These are phyloP conservation scores for Pinctada fucata DNA, from an alignment of 2,888 invertebrate species.

Conservation along the genomic window DNA sequence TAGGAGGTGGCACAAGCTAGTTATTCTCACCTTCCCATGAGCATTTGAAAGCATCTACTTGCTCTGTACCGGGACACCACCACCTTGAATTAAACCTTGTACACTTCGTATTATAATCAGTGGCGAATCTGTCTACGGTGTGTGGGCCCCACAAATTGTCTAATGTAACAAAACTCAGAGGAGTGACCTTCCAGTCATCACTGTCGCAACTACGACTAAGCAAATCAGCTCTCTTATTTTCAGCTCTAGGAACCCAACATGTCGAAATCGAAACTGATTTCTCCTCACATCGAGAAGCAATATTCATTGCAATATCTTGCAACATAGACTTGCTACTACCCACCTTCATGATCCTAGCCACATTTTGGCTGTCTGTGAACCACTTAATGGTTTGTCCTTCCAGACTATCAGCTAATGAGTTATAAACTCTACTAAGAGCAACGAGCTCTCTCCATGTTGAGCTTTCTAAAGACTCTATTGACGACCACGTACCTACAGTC, in stretches of 20 bases:
- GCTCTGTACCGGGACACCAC: constrained; percentile 22
- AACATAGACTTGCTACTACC: constrained; percentile 28
- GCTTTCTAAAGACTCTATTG: not conserved
- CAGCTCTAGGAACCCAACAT: constrained; percentile 24
- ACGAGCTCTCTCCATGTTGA: constrained; percentile 20
- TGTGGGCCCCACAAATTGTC: constrained; percentile 35
- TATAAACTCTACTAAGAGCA: constrained; percentile 1
- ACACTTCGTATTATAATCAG: constrained; percentile 30
- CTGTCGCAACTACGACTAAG: constrained; percentile 26
- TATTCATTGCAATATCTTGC: constrained; percentile 10
- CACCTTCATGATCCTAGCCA: constrained; percentile 12
- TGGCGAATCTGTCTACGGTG: constrained; percentile 40
- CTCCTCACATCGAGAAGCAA: not conserved
- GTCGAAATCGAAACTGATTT: constrained; percentile 18
- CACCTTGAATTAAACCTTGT: constrained; percentile 33
- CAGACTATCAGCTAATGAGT: not conserved
- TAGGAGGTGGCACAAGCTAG: not conserved
- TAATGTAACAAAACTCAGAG: constrained; percentile 27
- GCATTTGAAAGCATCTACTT: constrained; percentile 30
- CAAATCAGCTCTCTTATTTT: constrained; percentile 32
- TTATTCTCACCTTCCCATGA: not conserved
- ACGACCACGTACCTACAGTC: constrained; percentile 22
- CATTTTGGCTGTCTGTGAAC: constrained; percentile 24
- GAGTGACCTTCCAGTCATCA: constrained; percentile 31
- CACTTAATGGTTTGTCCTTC: constrained; percentile 5